phyloP scores from a whole-genome alignment of 2,888 invertebrate species.

The Hofmannophila pseudospretella region DNA sequence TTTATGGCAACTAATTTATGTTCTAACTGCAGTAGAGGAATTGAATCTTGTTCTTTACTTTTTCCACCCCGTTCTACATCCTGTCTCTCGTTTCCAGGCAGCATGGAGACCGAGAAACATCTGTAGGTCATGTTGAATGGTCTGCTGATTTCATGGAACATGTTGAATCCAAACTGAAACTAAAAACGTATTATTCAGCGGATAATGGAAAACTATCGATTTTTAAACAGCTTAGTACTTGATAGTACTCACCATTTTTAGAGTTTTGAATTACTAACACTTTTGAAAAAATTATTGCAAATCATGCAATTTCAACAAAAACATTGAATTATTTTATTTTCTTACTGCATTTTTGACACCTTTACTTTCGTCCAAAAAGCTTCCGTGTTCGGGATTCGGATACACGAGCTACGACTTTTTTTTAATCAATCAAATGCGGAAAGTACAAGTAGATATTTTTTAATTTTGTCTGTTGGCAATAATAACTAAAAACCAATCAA shows the following conservation, averaged over 20 bases:
- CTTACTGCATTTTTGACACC: constrained; percentile 13
- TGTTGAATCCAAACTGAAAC: constrained; percentile 92
- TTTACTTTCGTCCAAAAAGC: constrained; percentile 7
- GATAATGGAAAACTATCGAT: constrained; percentile 13
- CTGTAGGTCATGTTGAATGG: constrained; percentile 91
- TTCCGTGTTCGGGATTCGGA: not conserved
- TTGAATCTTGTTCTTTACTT: too few relatives aligned
- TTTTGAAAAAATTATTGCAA: constrained; percentile 44
- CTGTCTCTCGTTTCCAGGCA: constrained; percentile 94
- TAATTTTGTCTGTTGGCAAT: too few relatives aligned
- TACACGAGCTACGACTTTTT: too few relatives aligned
- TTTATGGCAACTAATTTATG: not conserved
- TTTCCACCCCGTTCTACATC: constrained; percentile 98
- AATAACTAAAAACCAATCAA: too few relatives aligned
- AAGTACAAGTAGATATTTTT: too few relatives aligned
- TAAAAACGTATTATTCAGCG: constrained; percentile 48
- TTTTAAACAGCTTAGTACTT: not conserved
- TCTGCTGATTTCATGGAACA: constrained; percentile 90
- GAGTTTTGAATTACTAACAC: too few relatives aligned
- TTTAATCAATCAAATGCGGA: too few relatives aligned
- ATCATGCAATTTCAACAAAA: constrained; percentile 33
- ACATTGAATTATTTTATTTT: constrained; percentile 21
- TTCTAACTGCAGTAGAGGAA: too few relatives aligned
- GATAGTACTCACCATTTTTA: constrained; percentile 39
- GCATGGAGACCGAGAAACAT: constrained; percentile 96